These are phyloP conservation scores for Dasysyrphus albostriatus DNA, from an alignment of 2,888 invertebrate genomes.

Conservation along the genomic window DNA sequence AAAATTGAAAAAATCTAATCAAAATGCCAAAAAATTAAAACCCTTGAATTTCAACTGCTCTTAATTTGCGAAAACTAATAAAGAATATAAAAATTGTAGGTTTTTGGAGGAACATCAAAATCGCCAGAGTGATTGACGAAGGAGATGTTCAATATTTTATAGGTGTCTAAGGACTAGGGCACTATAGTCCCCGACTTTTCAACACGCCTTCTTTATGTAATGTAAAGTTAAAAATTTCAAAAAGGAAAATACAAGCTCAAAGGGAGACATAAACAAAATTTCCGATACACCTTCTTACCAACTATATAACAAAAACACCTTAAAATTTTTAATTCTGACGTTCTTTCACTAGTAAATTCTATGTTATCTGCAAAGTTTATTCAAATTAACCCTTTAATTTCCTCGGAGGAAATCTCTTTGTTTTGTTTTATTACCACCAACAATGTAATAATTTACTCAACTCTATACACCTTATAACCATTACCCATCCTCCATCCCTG, in stretches of 20 bases:
- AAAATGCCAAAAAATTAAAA: too few species aligned
- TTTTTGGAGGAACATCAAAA: too few species aligned
- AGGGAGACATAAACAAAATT: neutral
- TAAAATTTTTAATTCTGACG: neutral
- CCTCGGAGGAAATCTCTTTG: conserved; percentile 17
- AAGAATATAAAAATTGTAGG: too few species aligned
- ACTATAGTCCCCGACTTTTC: too few species aligned
- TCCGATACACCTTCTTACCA: neutral
- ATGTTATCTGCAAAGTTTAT: conserved; percentile 8
- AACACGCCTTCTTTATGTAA: too few species aligned
- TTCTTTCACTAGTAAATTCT: neutral
- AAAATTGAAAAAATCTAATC: too few species aligned
- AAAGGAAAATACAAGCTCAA: neutral
- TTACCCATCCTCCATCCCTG: neutral
- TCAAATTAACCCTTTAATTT: conserved; percentile 45
- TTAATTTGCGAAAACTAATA: too few species aligned
- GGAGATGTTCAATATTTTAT: too few species aligned
- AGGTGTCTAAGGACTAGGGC: too few species aligned
- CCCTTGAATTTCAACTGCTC: too few species aligned
- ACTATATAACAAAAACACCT: neutral
- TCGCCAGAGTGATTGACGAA: too few species aligned
- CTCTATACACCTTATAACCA: conserved; percentile 17
- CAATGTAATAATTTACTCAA: conserved; percentile 35
- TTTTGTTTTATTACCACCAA: conserved; percentile 28
- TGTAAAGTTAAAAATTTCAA: too few species aligned